These are phyloP conservation scores for Scelioninae gen. 2 DNA, from an alignment of 2,888 invertebrate genomes.

Conservation along the genomic window DNA sequence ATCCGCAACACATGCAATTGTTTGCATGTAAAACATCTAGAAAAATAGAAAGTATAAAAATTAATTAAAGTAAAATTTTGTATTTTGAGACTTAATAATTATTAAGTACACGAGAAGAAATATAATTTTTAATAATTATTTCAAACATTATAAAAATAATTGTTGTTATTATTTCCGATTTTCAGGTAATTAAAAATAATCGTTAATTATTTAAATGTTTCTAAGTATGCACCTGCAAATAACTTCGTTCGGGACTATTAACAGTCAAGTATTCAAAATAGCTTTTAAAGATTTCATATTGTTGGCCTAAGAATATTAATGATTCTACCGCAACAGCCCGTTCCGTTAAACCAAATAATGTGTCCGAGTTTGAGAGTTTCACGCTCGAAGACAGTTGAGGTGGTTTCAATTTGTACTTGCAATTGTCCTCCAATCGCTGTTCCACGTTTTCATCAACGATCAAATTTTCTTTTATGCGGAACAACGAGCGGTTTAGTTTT, in stretches of 20 bases:
- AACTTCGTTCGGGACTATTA: conserved; percentile 78
- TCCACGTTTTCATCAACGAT: conserved; percentile 75
- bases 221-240: conserved; percentile 78
- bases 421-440: conserved; percentile 69
- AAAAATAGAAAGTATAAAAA: conserved; percentile 7
- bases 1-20: conserved; percentile 83
- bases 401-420: conserved; percentile 75
- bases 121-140: too few species aligned
- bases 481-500: conserved; percentile 85
- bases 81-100: background rate
- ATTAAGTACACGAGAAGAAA: too few species aligned
- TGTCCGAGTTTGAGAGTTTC: conserved; percentile 82
- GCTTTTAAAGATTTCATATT: conserved; percentile 88
- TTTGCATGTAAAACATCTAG: conserved; percentile 85
- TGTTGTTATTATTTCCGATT: too few species aligned
- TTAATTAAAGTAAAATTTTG: too few species aligned
- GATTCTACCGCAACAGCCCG: conserved; percentile 96
- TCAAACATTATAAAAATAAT: too few species aligned
- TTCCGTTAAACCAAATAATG: conserved; percentile 88
- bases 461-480: conserved; percentile 86
- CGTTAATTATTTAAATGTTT: too few species aligned
- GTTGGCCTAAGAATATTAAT: conserved; percentile 90
- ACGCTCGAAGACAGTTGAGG: conserved; percentile 81
- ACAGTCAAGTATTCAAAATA: conserved; percentile 91
- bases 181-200: too few species aligned